Evolutionary conservation across 2,797 vertebrate species (phyloP).

Genomic region (Ciconia nigra): DNA sequence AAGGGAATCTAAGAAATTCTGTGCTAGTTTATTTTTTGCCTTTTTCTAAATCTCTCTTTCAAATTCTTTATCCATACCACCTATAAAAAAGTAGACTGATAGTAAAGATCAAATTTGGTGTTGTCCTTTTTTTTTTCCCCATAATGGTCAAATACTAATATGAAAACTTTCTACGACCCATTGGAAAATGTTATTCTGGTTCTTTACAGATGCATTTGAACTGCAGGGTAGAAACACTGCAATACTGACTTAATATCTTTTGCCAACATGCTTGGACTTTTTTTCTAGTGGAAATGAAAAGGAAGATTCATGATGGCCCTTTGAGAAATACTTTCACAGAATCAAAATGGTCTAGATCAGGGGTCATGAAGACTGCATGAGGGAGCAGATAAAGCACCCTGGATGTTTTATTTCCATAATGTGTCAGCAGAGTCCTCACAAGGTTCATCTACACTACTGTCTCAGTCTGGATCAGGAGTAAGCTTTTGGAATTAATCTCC

Average conservation of each 20-base stretch:
- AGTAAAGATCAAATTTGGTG: rapidly evolving
- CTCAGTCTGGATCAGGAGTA: neutral
- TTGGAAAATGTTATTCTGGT: neutral
- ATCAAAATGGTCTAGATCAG: neutral
- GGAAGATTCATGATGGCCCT: neutral
- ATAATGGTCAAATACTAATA: neutral
- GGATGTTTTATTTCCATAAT: neutral
- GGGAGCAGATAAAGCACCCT: neutral
- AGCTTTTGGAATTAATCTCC: neutral
- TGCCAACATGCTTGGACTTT: rapidly evolving
- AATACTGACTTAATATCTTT: neutral
- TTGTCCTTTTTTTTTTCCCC: rapidly evolving
- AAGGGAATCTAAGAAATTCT: neutral
- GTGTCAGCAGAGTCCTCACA: neutral
- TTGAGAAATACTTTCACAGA: neutral
- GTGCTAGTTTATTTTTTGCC: neutral
- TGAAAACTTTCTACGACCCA: neutral
- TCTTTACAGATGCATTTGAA: neutral
- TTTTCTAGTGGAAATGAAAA: neutral
- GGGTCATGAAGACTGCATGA: neutral
- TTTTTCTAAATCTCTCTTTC: neutral
- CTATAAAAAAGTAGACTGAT: neutral
- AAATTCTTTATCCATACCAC: neutral
- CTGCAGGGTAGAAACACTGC: neutral
- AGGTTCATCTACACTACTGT: neutral